Evolutionary conservation across 2,888 invertebrate genomes (phyloP), one percentile per base, ranked within the genome.

Genomic region (Brassicogethes aeneus): DNA sequence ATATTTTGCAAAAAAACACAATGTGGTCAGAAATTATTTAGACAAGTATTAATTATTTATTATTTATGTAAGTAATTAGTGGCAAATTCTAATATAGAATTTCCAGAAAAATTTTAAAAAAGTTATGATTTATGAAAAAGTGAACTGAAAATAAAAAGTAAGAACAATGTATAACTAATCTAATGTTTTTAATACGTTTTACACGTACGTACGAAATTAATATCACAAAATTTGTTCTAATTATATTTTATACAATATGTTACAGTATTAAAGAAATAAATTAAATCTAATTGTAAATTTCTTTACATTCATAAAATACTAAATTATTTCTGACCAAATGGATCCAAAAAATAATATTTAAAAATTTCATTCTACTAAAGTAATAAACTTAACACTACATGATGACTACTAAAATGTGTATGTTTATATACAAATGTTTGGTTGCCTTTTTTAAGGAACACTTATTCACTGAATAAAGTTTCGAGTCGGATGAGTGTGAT

Each of bases 341-440:
- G 36, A 39, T 43, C 45, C 44, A 43, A 46, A 47, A 45, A 32
- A 32, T 32, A 32, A 32, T 32, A 51, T 53, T 52, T 45, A 38
- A 44, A 47, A 39, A 47, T 52, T 53, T 44, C 40, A 44, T 47
- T 50, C 50, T 57, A 52, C 54, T 54, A 50, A 51, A 44, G 44
- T 57, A 59, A 55, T 60, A 59, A 58, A 64, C 63, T 64, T 65
- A 65, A 60, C 58, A 60, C 66, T 67, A 67, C 65, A 37, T 64
- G 65, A 66, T 65, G 66, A 67, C 67, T 68, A 67, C 66, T 61
- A 59, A n/a, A 60, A 59, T 61, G 59, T 60, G 53, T 59, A 58
- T 65, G 62, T 62, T 61, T 68, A 66, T 69, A 59, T 68, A 68
- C 67, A 68, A 65, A 66, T 66, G 66, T 66, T 65, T 65, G 64